Percentiles rank a stretch among this genome's conserved stretches.
phyloP scores from a whole-genome alignment of 2,888 invertebrate genomes.

The Chrysomela aeneicollis region DNA sequence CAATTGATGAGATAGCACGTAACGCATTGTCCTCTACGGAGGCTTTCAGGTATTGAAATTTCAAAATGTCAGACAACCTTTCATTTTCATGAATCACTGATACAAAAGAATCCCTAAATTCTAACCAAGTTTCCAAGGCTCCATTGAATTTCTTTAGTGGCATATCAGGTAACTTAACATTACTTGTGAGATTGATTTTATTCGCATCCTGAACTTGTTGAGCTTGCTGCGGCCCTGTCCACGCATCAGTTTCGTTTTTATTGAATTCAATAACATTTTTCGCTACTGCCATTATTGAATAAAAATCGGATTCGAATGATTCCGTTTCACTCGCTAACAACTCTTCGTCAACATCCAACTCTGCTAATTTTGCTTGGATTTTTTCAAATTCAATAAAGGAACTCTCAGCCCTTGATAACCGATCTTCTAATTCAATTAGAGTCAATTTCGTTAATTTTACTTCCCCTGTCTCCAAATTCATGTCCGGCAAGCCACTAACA shows the following conservation, averaged over 20 bases:
- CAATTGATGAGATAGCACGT: too few relatives aligned
- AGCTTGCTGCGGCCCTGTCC: neutral
- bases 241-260: neutral
- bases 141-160: conserved; percentile 15
- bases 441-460: neutral
- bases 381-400: neutral
- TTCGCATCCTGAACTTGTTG: neutral
- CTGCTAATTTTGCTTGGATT: neutral
- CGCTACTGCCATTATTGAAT: conserved; percentile 2
- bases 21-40: conserved; percentile 5
- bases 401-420: neutral
- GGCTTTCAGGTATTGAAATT: conserved; percentile 5
- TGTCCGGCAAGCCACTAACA: neutral
- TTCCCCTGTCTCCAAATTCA: neutral
- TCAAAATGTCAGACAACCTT: conserved; percentile 2
- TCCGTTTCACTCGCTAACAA: neutral
- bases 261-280: neutral
- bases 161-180: conserved; percentile 14
- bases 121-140: neutral
- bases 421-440: neutral
- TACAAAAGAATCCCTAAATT: conserved; percentile 8
- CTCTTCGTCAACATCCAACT: neutral
- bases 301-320: conserved; percentile 11
- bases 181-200: neutral
- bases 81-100: conserved; percentile 13